Percentiles rank a stretch among this genome's conserved stretches.
Conservation (phyloP, 2,888 invertebrate species). For the Zelleria hepariella region DNA sequence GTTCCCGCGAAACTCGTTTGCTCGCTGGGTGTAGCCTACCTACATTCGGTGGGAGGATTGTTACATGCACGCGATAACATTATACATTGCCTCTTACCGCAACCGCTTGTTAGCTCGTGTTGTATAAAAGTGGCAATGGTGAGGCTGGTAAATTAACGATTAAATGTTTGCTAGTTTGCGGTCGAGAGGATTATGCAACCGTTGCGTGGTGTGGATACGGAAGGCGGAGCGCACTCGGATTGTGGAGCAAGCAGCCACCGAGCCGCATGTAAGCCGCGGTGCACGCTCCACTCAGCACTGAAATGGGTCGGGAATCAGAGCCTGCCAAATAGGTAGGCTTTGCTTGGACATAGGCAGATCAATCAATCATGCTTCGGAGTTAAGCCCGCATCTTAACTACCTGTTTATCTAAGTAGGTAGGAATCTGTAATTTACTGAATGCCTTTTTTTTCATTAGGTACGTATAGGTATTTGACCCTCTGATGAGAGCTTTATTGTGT, state of each 20-base stretch:
- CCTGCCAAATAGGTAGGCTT: neutral
- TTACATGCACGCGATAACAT: neutral
- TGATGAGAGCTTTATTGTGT: too few relatives aligned
- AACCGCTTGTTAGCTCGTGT: neutral
- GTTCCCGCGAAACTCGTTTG: constrained; percentile 56
- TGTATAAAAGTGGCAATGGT: neutral
- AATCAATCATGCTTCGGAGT: neutral
- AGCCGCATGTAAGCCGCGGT: constrained; percentile 1
- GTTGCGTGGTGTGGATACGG: constrained; percentile 57
- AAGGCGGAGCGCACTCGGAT: constrained; percentile 57
- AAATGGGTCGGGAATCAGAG: neutral
- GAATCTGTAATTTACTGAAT: neutral
- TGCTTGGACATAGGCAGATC: too few relatives aligned
- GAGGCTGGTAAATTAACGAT: neutral
- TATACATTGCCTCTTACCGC: neutral
- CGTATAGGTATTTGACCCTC: too few relatives aligned
- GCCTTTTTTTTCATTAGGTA: too few relatives aligned
- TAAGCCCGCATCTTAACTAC: neutral
- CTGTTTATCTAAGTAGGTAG: neutral
- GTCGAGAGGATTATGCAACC: constrained; percentile 42
- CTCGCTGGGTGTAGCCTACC: neutral
- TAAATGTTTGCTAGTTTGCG: constrained; percentile 14
- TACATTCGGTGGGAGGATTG: neutral
- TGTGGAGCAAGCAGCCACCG: constrained; percentile 47
- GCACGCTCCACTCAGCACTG: neutral